A percentile compares a stretch with the other conserved stretches of the same genome.
phyloP scores from a whole-genome alignment of 2,113 vertebrate genomes.

The Ifrita kowaldi region DNA sequence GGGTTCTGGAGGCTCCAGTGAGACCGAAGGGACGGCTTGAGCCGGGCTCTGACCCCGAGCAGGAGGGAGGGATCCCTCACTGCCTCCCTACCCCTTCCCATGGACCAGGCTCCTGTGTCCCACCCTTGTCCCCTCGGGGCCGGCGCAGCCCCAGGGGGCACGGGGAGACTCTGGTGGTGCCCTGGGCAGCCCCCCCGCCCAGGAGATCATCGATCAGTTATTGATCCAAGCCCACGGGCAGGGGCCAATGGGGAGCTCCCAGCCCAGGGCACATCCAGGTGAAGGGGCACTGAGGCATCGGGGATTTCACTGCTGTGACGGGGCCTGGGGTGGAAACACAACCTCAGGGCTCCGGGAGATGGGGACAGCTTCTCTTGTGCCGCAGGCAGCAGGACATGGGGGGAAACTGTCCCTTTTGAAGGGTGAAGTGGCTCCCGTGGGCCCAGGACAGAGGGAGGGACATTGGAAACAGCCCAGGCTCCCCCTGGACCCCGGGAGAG shows the following conservation, averaged over 20 bases:
- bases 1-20: not conserved
- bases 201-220: too few species aligned
- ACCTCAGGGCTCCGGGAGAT: not conserved
- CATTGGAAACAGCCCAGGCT: not conserved
- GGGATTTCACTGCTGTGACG: not conserved
- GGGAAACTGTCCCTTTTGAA: fast-evolving
- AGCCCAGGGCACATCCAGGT: not conserved
- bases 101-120: not conserved
- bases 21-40: not conserved
- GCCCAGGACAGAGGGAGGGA: not conserved
- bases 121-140: fast-evolving
- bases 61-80: not conserved
- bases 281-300: not conserved
- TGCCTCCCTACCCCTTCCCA: not conserved
- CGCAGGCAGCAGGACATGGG: not conserved
- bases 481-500: not conserved
- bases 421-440: not conserved
- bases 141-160: not conserved
- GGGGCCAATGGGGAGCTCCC: not conserved
- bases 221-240: not conserved
- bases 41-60: fast-evolving
- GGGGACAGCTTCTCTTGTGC: not conserved
- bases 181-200: not conserved
- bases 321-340: not conserved
- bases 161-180: not conserved